These are phyloP conservation scores for Orius insidiosus DNA, from an alignment of 1,140 invertebrate genomes.

Conservation along the genomic window DNA sequence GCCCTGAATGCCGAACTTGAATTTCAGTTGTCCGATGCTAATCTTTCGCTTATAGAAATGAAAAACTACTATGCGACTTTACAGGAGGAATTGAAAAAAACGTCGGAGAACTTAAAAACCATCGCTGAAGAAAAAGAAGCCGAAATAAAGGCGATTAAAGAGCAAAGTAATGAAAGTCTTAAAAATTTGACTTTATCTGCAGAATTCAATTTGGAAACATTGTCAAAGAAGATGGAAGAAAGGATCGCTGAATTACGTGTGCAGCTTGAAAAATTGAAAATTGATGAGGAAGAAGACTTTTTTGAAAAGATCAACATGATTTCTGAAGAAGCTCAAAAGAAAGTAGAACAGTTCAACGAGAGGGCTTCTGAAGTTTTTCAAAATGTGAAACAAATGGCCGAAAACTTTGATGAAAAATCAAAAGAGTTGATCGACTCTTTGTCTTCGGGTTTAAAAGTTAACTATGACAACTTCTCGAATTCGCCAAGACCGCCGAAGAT, in stretches of 20 bases:
- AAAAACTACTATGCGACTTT: constrained; percentile 3
- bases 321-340: neutral
- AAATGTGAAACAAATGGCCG: constrained; percentile 12
- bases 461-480: constrained; percentile 3
- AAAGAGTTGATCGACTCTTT: constrained; percentile 7
- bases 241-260: neutral
- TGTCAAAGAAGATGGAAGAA: constrained; percentile 8
- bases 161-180: constrained; percentile 2
- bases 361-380: neutral
- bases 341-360: constrained; percentile 5
- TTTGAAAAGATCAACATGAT: constrained; percentile 5
- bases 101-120: constrained; percentile 7
- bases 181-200: constrained; percentile 6
- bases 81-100: constrained; percentile 10
- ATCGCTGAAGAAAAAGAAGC: constrained; percentile 5
- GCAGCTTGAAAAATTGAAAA: no score
- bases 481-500: constrained; percentile 4
- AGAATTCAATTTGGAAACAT: constrained; percentile 1
- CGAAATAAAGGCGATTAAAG: constrained; percentile 8
- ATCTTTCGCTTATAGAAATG: constrained; percentile 9
- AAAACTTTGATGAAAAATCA: constrained; percentile 6
- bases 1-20: constrained; percentile 13
- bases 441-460: neutral
- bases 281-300: constrained; percentile 1
- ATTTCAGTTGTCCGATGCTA: constrained; percentile 5